Percentiles rank a stretch among this genome's conserved stretches.
These are phyloP conservation scores for Copidosoma aretas DNA, from an alignment of 2,888 invertebrate genomes.

Conservation along the genomic window DNA sequence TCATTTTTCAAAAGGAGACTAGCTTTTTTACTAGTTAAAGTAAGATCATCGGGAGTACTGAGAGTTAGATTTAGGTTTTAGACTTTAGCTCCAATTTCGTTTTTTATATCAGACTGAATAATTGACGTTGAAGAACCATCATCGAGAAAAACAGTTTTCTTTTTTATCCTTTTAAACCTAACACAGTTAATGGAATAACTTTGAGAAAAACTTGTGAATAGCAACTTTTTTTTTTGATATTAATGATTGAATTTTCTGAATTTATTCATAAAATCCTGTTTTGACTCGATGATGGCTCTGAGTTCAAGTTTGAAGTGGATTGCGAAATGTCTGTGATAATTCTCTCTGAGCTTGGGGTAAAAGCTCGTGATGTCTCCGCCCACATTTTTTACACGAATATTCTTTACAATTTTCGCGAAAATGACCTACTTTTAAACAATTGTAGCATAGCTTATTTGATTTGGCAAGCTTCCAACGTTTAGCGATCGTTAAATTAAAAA, in stretches of 20 bases:
- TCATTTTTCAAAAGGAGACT: background rate
- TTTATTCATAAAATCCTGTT: background rate
- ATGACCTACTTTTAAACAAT: background rate
- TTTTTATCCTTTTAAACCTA: background rate
- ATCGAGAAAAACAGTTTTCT: background rate
- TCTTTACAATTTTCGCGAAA: background rate
- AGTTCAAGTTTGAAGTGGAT: too few species aligned
- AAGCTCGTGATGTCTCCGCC: background rate
- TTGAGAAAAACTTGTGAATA: background rate
- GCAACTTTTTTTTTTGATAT: background rate
- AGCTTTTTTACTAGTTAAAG: background rate
- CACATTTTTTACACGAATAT: background rate
- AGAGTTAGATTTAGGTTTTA: background rate
- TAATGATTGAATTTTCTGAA: background rate
- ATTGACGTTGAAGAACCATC: background rate
- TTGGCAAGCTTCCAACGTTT: background rate
- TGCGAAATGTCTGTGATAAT: background rate
- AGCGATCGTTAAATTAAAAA: background rate
- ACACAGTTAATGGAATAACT: background rate
- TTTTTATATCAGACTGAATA: background rate
- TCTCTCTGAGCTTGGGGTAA: background rate
- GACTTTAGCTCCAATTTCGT: background rate
- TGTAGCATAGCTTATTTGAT: slow-evolving; percentile 1
- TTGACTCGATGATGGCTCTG: background rate
- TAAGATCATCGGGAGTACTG: background rate